These are phyloP conservation scores for Hemicentrotus pulcherrimus DNA, from an alignment of 35 echinoderm and acorn worm genomes.

Conservation along the genomic window DNA sequence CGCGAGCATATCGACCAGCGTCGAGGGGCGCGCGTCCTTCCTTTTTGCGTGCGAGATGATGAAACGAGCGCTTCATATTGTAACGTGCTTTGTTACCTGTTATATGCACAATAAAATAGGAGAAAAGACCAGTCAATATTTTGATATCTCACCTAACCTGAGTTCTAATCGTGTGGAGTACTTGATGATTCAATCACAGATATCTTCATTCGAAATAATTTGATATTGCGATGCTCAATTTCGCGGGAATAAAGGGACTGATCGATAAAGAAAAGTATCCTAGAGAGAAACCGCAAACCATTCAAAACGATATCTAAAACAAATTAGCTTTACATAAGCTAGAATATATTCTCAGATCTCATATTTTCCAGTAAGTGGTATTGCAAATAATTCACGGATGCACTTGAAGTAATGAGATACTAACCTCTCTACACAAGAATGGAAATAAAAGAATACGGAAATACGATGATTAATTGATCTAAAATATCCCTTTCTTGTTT, in stretches of 20 bases:
- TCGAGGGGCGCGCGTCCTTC: not conserved
- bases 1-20: not conserved
- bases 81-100: not conserved
- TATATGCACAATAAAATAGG: not conserved
- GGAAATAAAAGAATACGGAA: not conserved
- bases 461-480: not conserved
- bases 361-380: not conserved
- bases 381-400: not conserved
- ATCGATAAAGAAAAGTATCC: not conserved
- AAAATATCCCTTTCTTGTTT: not conserved
- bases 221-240: conserved; percentile 15
- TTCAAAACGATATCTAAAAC: conserved; percentile 8
- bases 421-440: not conserved
- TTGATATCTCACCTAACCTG: conserved; percentile 8
- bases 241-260: conserved; percentile 16
- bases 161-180: conserved; percentile 47
- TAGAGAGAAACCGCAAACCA: not conserved
- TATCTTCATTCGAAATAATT: conserved; percentile 34
- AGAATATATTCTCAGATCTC: not conserved
- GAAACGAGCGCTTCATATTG: not conserved
- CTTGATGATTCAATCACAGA: conserved; percentile 37
- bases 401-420: conserved; percentile 11
- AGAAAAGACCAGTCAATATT: conserved; percentile 35
- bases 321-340: conserved; percentile 23
- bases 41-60: not conserved